Base-by-base conservation (phyloP, 2,888 invertebrate species). In the Lasioglossum villosulum region DNA sequence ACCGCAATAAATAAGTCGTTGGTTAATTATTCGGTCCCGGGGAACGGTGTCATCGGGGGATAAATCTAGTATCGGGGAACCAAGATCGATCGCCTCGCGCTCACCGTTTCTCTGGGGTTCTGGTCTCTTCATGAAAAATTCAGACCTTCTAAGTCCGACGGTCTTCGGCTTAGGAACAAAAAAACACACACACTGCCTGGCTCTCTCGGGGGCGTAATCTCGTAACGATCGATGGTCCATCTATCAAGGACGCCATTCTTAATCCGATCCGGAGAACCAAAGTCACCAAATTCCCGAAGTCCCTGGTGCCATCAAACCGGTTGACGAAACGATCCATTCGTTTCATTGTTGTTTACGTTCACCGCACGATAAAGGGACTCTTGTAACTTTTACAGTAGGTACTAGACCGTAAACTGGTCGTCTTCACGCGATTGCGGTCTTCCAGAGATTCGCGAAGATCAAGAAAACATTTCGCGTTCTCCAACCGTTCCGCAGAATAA, bases 21-120 rank as follows among this genome's bases (percentile, higher is more conserved):
- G 39, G 70, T 75, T 76, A 83, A 83, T 83, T 79, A 70, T 70
- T 75, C 59, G 39, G 30, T 37, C 16, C 5, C 10, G 16, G 39
- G 39, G 66, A 68, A 42, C 72, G 73, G 52, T 37, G 77, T 75
- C 78, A 48, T 27, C 0, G 66, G n/a, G n/a, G 66, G 70, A 80
- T 78, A 71, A 75, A 84, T 72, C 88, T 42, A 74, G 42, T 74
- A 82, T 80, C 78, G 82, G 52, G 75, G 68, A 73, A 63, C 45
- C 19, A 77, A 42, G 83, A 80, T 88, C 78, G 79, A 73, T 84
- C 78, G 75, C 68, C 73, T n/a, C 71, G 78, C 71, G 10, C 80
- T 70, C 75, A 68, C 27, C 59, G 59, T 30, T 37, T 23, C 19
- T 37, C 30, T 30, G 19, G 23, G 27, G 16, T 14, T 56, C 27